Base-by-base conservation (phyloP, 2,797 vertebrate species). In the Loris lydekkerianus region DNA sequence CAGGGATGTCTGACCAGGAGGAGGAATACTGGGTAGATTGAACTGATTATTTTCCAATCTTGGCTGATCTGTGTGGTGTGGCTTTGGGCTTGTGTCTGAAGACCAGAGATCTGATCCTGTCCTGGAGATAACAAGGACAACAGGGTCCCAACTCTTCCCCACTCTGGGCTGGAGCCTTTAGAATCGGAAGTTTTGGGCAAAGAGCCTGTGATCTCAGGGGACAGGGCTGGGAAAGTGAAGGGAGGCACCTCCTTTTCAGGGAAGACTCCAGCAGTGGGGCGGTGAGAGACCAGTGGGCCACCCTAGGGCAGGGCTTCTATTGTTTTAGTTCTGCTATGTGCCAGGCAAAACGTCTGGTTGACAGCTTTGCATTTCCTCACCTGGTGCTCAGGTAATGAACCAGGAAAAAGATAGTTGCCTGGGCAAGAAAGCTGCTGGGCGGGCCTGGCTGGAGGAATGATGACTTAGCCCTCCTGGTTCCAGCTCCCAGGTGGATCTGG, bases 401-500 rank as follows among this genome's bases (percentile, higher is more conserved):
- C 96, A 72, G 92, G 93, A 89, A 95, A n/a, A 60, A 72, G 53
- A 49, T 20, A 43, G 63, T 67, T 92, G 91, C 46, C 53, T 49
- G 58, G 58, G 81, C 46, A 65, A 31, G 56, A 84, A 46, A 0
- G 65, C 80, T 70, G 65, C 65, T 46, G 94, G 88, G 86, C 0
- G 15, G 2, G 67, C 49, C 65, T 27, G 10, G n/a, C 8, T 37
- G 56, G 25, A 61, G 8, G 37, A 58, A 1, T 31, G 23, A 53
- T 92, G 77, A 53, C 84, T 96, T 85, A 89, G 80, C 23, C 11
- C 8, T 77, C 10, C 27, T 49, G 37, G 18, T 83, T 86, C 53
- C n/a, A 29, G 87, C 63, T 78, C 46, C 60, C 27, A 10, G 20
- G 20, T 14, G 46, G n/a, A 17, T 58, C 77, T 88, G 49, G 46